A percentile compares a stretch with the other conserved stretches of the same genome.
These are phyloP conservation scores for Lordiphosa collinella DNA, from an alignment of 1,140 invertebrate species.

Conservation along the genomic window DNA sequence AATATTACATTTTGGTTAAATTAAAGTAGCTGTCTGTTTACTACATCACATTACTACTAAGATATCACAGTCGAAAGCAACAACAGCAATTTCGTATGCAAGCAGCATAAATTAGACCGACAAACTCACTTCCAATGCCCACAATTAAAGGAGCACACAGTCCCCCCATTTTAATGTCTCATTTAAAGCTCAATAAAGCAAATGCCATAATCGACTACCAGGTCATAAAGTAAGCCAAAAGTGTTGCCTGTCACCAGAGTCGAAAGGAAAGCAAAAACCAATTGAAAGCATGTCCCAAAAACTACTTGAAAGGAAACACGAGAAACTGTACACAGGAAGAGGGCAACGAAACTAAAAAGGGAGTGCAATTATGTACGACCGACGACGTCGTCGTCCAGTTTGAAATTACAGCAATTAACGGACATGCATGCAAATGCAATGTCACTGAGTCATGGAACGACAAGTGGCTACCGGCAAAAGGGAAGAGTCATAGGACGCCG, in stretches of 20 bases:
- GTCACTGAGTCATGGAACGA: constrained; percentile 64
- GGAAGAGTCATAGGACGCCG: constrained; percentile 48
- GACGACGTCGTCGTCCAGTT: constrained; percentile 46
- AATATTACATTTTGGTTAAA: too few species aligned
- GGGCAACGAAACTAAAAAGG: constrained; percentile 12
- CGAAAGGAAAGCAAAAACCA: constrained; percentile 57
- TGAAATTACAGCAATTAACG: constrained; percentile 68
- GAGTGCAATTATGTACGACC: constrained; percentile 32
- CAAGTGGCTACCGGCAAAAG: constrained; percentile 31
- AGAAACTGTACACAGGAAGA: constrained; percentile 51
- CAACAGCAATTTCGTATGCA: too few species aligned
- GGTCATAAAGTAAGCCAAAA: constrained; percentile 64
- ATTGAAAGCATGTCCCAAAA: constrained; percentile 64
- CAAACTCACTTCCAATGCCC: too few species aligned
- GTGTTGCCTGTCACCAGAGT: constrained; percentile 26
- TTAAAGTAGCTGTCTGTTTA: too few species aligned
- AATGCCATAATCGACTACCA: constrained; percentile 42
- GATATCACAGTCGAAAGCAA: too few species aligned
- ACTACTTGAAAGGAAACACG: constrained; percentile 43
- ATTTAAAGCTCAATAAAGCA: constrained; percentile 42
- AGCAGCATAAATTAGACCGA: too few species aligned
- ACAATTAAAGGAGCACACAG: not conserved
- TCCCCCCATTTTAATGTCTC: constrained; percentile 1
- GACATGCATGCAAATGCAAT: constrained; percentile 71
- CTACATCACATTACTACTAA: too few species aligned